Evolutionary conservation across 2,113 vertebrate genomes (phyloP).

Genomic region (Oncorhynchus kisutch): DNA sequence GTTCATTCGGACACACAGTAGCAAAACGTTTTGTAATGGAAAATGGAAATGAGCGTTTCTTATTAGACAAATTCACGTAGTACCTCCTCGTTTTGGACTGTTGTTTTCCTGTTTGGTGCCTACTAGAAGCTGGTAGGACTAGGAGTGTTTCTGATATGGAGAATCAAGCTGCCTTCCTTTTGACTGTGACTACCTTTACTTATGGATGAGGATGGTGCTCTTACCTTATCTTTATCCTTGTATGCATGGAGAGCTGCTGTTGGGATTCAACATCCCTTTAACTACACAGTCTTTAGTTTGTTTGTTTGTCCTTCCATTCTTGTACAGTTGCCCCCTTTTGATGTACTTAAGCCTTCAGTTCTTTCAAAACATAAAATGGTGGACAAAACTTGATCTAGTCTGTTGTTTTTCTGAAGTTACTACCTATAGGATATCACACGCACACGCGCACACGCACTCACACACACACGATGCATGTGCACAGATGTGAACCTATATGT

Average conservation of each 20-base stretch:
- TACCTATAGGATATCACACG: not conserved
- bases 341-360: constrained; percentile 72
- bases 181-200: not conserved
- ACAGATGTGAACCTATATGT: too few species aligned
- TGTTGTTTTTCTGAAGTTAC: not conserved
- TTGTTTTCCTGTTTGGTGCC: too few species aligned
- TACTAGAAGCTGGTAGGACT: too few species aligned
- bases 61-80: too few species aligned
- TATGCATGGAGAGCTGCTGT: constrained; percentile 26
- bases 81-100: too few species aligned
- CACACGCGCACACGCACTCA: too few species aligned
- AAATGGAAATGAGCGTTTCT: too few species aligned
- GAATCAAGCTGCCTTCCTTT: constrained; percentile 14
- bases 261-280: constrained; percentile 70
- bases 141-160: constrained; percentile 1
- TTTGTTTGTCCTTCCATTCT: constrained; percentile 68
- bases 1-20: not conserved
- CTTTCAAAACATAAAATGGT: constrained; percentile 73
- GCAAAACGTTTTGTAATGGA: too few species aligned
- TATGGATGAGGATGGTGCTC: constrained; percentile 14
- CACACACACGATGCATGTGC: too few species aligned
- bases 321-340: constrained; percentile 74
- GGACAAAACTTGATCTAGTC: constrained; percentile 19
- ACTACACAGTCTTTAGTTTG: constrained; percentile 60
- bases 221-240: constrained; percentile 5